These are phyloP conservation scores for Palythoa grandis DNA, from an alignment of 92 coral and sea anemone genomes.

Conservation along the genomic window DNA sequence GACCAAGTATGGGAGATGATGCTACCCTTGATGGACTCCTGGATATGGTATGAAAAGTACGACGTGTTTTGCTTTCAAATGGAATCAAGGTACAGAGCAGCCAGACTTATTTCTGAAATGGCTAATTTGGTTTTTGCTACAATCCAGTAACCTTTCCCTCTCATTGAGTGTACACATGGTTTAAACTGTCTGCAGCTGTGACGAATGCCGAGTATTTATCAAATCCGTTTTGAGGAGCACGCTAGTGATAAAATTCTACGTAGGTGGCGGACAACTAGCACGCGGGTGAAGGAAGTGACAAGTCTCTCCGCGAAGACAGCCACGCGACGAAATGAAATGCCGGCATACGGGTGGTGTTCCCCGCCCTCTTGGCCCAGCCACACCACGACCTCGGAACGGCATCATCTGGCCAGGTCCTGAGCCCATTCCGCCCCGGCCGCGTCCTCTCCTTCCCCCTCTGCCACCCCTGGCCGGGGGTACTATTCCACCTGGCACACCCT, in stretches of 20 bases:
- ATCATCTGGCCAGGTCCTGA: conserved; percentile 41
- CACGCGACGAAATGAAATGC: conserved; percentile 93
- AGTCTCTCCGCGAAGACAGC: conserved; percentile 90
- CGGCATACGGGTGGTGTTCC: conserved; percentile 89
- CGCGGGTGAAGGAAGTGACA: conserved; percentile 97
- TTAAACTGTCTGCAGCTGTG: not conserved
- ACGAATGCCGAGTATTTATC: not conserved
- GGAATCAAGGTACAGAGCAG: not conserved
- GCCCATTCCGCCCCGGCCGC: conserved; percentile 94
- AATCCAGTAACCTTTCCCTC: not conserved
- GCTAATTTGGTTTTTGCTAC: not conserved
- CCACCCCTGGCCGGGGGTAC: conserved; percentile 83
- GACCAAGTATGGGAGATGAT: no score
- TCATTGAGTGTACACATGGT: not conserved
- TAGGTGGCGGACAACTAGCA: conserved; percentile 82
- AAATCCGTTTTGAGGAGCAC: not conserved
- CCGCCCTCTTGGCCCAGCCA: conserved; percentile 91
- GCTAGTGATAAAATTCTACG: conserved; percentile 3
- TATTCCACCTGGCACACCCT: conserved; percentile 52
- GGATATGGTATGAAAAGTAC: not conserved
- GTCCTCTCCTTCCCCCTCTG: conserved; percentile 86
- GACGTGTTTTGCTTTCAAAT: not conserved
- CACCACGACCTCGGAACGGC: conserved; percentile 83
- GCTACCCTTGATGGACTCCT: no score
- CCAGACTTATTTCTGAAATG: not conserved